Conservation (phyloP, 1,140 invertebrate species). For the Calycopis cecrops region DNA sequence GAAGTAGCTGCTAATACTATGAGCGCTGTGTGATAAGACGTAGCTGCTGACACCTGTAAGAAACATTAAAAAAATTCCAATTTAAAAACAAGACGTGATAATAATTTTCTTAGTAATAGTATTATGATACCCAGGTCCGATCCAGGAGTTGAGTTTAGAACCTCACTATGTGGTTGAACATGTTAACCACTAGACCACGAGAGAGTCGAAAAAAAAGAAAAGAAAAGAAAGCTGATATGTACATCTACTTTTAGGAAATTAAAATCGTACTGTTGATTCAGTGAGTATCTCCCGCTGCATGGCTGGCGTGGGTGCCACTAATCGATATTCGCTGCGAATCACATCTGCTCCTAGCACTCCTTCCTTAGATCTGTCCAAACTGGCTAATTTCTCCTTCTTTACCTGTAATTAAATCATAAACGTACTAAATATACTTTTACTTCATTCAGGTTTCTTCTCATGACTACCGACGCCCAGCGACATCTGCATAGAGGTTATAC, state of each 20-base stretch:
- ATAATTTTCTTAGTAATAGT: no score
- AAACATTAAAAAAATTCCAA: no score
- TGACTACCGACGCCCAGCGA: no score
- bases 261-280: constrained; percentile 71
- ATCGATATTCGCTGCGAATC: constrained; percentile 66
- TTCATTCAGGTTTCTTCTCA: no score
- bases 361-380: constrained; percentile 46
- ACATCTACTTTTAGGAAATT: constrained; percentile 14
- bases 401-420: constrained; percentile 55
- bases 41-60: constrained; percentile 75
- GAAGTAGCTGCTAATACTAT: constrained; percentile 82
- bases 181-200: no score
- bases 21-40: constrained; percentile 82
- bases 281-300: constrained; percentile 82
- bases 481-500: no score
- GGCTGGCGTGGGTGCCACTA: constrained; percentile 72
- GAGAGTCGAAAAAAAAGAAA: no score
- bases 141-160: no score
- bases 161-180: no score
- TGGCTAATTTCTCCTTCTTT: constrained; percentile 74
- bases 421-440: no score
- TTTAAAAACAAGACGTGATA: constrained; percentile 3
- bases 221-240: no score
- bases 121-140: no score
- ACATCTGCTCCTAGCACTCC: constrained; percentile 77